Percentiles rank a stretch among this genome's conserved stretches.
Conservation (phyloP, 2,113 vertebrate species). For the Cavia porcellus region DNA sequence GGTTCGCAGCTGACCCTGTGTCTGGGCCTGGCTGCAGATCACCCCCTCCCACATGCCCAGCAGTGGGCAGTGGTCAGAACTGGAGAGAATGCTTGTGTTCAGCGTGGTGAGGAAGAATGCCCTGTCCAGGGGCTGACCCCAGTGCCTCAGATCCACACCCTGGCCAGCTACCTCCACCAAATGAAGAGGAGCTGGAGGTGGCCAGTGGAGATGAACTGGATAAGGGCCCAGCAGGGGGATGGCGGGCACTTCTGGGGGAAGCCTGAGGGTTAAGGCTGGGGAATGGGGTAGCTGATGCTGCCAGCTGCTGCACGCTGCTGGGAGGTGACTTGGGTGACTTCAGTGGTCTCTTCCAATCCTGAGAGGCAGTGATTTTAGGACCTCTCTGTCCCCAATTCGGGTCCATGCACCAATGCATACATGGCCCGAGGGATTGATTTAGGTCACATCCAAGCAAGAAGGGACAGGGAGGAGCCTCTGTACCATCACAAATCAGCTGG, state of each 20-base stretch:
- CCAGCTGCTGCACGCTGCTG: not conserved
- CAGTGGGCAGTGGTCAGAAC: not conserved
- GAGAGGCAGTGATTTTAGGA: conserved; percentile 25
- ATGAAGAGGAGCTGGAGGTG: not conserved
- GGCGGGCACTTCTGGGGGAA: too few species aligned
- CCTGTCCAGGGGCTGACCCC: not conserved
- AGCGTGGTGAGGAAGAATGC: too few species aligned
- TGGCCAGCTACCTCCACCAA: not conserved
- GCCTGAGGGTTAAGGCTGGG: not conserved
- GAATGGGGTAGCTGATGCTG: not conserved
- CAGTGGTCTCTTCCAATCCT: not conserved
- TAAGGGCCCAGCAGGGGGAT: too few species aligned
- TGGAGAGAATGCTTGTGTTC: not conserved
- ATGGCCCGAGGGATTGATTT: not conserved
- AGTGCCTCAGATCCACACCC: too few species aligned
- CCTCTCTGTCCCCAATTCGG: not conserved
- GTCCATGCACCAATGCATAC: not conserved
- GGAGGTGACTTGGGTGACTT: not conserved
- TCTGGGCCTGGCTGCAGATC: not conserved
- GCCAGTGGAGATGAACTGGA: too few species aligned
- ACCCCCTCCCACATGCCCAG: rapidly evolving
- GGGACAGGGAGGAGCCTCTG: not conserved
- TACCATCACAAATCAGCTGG: rapidly evolving
- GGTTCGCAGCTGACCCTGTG: rapidly evolving
- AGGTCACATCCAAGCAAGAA: not conserved